Conservation (phyloP, 1,140 invertebrate species). For the Antheraea pernyi region DNA sequence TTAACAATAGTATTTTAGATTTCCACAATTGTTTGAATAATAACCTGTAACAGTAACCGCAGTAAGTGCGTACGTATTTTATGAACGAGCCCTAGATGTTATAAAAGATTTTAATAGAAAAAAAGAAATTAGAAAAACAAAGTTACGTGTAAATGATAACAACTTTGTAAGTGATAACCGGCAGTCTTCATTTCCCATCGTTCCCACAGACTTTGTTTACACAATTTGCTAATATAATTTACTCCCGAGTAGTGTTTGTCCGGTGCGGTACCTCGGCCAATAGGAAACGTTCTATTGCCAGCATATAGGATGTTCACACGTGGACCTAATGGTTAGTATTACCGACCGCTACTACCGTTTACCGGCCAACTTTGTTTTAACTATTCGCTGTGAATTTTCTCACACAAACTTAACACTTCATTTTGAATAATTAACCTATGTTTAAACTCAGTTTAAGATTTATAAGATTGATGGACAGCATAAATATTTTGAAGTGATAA, state of each 20-base stretch:
- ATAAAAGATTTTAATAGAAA: no score
- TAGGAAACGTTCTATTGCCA: conserved; percentile 21
- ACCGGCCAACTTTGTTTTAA: conserved; percentile 4
- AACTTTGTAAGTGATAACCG: not conserved
- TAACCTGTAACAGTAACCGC: no score
- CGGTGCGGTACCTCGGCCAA: not conserved
- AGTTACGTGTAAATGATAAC: not conserved
- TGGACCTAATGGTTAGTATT: conserved; percentile 4
- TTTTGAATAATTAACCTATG: no score
- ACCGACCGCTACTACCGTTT: conserved; percentile 13
- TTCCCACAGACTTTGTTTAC: conserved; percentile 21
- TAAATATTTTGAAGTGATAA: no score
- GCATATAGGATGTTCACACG: conserved; percentile 15
- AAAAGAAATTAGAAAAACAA: not conserved
- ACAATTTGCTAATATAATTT: conserved; percentile 28
- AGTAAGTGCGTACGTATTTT: no score
- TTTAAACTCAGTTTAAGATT: no score
- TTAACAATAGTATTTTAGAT: no score
- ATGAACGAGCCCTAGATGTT: no score
- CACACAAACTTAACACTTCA: not conserved
- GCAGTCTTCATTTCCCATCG: conserved; percentile 23
- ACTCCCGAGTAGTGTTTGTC: conserved; percentile 4
- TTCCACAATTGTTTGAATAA: no score
- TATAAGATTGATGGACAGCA: no score
- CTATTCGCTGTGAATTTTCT: not conserved